Evolutionary conservation across 1,140 invertebrate species (phyloP).

Genomic region (Drusus annulatus): DNA sequence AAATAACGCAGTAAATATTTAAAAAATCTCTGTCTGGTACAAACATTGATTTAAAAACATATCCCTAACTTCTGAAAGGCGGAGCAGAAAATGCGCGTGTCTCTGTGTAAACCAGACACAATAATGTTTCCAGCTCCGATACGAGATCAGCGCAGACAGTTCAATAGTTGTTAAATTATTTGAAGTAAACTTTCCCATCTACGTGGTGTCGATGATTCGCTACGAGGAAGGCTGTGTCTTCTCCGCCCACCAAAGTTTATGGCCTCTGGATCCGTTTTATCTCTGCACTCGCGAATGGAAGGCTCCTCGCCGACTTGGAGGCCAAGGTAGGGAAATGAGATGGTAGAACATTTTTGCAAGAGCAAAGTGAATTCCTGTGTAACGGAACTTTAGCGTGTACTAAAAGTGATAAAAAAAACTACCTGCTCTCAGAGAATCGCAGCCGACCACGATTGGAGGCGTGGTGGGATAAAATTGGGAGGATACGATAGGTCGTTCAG

Average conservation of each 20-base stretch:
- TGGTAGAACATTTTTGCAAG: slow-evolving; percentile 55
- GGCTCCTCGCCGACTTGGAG: slow-evolving; percentile 32
- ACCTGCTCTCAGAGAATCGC: slow-evolving; percentile 11
- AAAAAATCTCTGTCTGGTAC: too few relatives aligned
- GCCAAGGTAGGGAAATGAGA: slow-evolving; percentile 53
- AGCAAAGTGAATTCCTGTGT: slow-evolving; percentile 56
- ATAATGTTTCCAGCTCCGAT: too few relatives aligned
- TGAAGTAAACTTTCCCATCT: background rate
- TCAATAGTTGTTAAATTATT: slow-evolving; percentile 3
- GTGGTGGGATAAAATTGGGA: background rate
- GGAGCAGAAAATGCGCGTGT: too few relatives aligned
- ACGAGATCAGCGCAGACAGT: slow-evolving; percentile 1
- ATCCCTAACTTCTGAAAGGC: too few relatives aligned
- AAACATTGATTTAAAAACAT: too few relatives aligned
- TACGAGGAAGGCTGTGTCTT: background rate
- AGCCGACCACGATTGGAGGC: background rate
- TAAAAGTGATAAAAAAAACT: slow-evolving; percentile 48
- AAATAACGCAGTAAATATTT: too few relatives aligned
- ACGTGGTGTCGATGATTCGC: slow-evolving; percentile 11
- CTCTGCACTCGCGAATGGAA: slow-evolving; percentile 43
- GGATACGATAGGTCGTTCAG: background rate
- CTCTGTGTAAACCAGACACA: too few relatives aligned
- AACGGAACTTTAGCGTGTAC: slow-evolving; percentile 53
- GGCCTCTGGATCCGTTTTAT: slow-evolving; percentile 22
- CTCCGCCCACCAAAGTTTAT: background rate